Evolutionary conservation across 2,888 invertebrate genomes (phyloP), one percentile per base, ranked within the genome.

Genomic region (Caenorhabditis sp.): DNA sequence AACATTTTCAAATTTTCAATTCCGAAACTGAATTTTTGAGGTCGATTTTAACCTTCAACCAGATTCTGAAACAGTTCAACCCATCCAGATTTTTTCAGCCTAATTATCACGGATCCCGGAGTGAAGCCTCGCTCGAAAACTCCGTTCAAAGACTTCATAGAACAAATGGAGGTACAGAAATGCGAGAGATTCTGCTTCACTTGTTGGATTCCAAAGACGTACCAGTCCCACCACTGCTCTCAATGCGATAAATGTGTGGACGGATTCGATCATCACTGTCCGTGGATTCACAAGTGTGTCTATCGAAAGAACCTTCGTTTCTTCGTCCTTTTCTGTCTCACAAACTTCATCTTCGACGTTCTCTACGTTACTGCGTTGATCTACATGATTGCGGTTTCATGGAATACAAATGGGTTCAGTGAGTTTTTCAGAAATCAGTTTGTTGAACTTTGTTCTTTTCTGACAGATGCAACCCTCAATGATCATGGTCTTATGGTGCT

Each of bases 191-290:
- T 51, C 41, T 85, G 85, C 54, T 85, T 82, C 47, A 81, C 85
- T 24, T 85, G 85, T 58, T 85, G 81, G 80, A 76, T 85, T 24
- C 76, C 77, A 1, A 26, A 56, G 28, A 58, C 79, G 0, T 16
- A 10, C 1, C 22, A 51, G 12, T 72, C 75, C 49, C 87, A 87
- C 70, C 89, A 89, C 61, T 89, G 89, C 54, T 51, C 87, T 16
- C 75, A 84, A 12, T 89, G 89, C 47, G 87, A 89, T 49, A 66
- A 80, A 84, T 88, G 88, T 59, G 86, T 88, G 10, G 54, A 77
- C n/a, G 81, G 76, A 22, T 88, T 88, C 61, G 88, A 88, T 47
- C 88, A 88, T 74, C 88, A 88, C 31, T 88, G 88, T 63, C 88
- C 88, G 12, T 88, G 88, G 88, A 72, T 88, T 47, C 77, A 85